A percentile compares a stretch with the other conserved stretches of the same genome.
Conservation (phyloP, 2,888 invertebrate genomes). For the Lumbricus terrestris region DNA sequence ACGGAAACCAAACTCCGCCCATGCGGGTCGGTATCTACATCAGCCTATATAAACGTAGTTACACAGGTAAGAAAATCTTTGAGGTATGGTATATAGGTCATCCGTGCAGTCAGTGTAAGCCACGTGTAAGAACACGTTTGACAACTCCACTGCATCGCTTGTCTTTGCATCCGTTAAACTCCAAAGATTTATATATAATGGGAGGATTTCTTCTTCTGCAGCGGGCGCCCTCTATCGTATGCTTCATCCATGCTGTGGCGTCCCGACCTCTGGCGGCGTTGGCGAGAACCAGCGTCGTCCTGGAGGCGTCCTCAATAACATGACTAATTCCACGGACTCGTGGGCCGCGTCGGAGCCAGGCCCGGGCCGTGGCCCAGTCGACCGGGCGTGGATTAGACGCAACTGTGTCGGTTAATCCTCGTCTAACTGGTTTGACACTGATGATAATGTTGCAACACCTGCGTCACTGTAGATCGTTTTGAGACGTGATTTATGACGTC, state of each 20-base stretch:
- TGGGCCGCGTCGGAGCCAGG: neutral
- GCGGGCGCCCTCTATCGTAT: neutral
- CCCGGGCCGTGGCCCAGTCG: neutral
- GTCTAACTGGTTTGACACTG: constrained; percentile 3
- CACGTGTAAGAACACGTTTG: neutral
- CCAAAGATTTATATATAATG: neutral
- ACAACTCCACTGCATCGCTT: neutral
- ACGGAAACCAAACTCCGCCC: no score
- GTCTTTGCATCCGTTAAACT: neutral
- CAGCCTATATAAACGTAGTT: no score
- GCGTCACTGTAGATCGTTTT: neutral
- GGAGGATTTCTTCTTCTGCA: neutral
- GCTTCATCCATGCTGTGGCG: neutral
- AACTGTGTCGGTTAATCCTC: neutral
- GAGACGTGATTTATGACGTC: constrained; percentile 3
- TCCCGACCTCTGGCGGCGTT: neutral
- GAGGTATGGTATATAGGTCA: no score
- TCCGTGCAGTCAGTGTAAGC: no score
- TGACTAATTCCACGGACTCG: neutral
- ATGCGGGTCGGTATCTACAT: no score
- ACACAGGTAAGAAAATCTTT: no score
- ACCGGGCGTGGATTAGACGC: neutral
- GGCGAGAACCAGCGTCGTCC: neutral
- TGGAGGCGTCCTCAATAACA: neutral
- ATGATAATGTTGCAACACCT: neutral